phyloP scores from a whole-genome alignment of 2,888 invertebrate genomes.

The Arrhopalites spinosus region DNA sequence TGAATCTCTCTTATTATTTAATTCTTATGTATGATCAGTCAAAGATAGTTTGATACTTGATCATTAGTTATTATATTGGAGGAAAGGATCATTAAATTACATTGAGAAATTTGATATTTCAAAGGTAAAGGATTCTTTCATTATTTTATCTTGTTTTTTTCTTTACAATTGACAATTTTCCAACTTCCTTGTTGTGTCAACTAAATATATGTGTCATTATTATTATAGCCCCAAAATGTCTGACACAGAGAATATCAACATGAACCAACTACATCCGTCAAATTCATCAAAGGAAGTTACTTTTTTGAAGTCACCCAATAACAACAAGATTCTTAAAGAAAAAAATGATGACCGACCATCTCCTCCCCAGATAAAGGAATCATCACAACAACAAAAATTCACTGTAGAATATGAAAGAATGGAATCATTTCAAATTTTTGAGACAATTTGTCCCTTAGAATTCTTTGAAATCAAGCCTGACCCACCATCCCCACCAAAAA shows the following conservation, averaged over 20 bases:
- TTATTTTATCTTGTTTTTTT: no score
- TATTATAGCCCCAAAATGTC: neutral
- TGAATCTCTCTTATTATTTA: no score
- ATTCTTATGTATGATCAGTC: no score
- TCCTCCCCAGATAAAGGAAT: neutral
- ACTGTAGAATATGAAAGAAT: constrained; percentile 24
- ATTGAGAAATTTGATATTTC: no score
- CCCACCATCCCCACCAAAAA: neutral
- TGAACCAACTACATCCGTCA: neutral
- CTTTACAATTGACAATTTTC: no score
- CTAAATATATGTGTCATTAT: neutral
- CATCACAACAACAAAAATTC: constrained; percentile 3
- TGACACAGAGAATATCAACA: neutral
- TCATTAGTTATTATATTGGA: no score
- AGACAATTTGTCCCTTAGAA: constrained; percentile 28
- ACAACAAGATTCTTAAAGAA: no score
- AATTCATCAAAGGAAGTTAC: neutral
- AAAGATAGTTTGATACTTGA: no score
- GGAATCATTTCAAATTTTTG: constrained; percentile 21
- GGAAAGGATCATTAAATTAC: no score
- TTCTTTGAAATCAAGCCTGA: neutral
- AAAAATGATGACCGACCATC: neutral
- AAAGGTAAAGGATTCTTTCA: no score
- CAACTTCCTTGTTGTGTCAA: no score
- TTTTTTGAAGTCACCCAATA: no score